Evolutionary conservation across 2,113 vertebrate genomes (phyloP), one percentile per base, ranked within the genome.

Genomic region (Grantiella picta): DNA sequence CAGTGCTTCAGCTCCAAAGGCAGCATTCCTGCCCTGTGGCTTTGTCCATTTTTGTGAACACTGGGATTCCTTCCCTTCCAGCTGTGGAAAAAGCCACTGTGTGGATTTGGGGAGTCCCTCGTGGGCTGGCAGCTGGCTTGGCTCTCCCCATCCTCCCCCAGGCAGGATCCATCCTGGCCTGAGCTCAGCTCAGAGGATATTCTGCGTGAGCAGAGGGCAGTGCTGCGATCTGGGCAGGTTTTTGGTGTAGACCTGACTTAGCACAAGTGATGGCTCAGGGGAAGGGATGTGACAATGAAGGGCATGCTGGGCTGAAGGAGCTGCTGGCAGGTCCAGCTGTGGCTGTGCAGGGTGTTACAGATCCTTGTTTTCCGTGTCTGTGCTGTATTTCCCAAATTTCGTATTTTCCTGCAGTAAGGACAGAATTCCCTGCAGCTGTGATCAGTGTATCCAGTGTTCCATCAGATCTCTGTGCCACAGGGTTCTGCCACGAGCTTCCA

Each of bases 31-130:
- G 3, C 5, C 33, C 36, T 11, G 8, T 29, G 77, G 16, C 15
- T 86, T 52, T 63, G 12, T 8, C 35, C 5, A 0, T 0, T 0
- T 75, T 52, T 42, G 9, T 23, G 78, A 52, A 2, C 5, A 0
- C 47, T 38, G 44, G 35, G 56, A 12, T 68, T 80, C 40, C 59
- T 76, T 60, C 8, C 1, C 23, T 49, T n/a, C 33, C 33, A 18
- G 53, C 36, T 45, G 35, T 1, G 6, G 25, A 27, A 25, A 17
- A 61, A 54, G 35, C 38, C 5, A 0, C 35, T 3, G 0, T 2
- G 33, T 53, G 47, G 29, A 5, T 88, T 27, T 76, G 66, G 44
- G 57, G 21, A 25, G 21, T 44, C 61, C 3, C 57, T 29, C 29
- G 22, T 63, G 86, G 57, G 7, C 33, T 59, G 35, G 23, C 40